Base-by-base conservation (phyloP, 2,888 invertebrate genomes). In the Aphidius colemani region DNA sequence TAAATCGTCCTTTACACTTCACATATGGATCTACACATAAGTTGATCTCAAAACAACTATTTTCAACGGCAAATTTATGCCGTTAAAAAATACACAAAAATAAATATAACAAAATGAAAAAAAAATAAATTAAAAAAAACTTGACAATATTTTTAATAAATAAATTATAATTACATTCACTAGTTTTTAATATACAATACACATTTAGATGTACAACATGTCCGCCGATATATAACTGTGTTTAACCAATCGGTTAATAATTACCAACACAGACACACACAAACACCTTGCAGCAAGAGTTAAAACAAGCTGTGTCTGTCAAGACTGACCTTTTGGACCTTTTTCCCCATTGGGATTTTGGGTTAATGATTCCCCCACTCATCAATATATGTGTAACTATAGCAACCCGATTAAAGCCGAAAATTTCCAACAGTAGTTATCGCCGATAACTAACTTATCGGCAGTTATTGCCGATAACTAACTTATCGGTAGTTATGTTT, bases 151-250 rank as follows among this genome's bases (percentile, higher is more conserved):
- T 13, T 44, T 18, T 1, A 43, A 56, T 46, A 30, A n/a, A n/a
- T 18, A 18, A 18, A 18, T 18, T 18, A 18, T 18, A 18, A 18
- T 18, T 18, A 18, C 13, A 18, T 18, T 18, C 1, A 18, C 13
- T 18, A 18, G 2, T 18, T 72, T 74, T 75, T 73, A 73, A 70
- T 67, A 63, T 58, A 69, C 71, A 73, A 74, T 74, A 72, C 75
- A 75, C 75, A 65, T 67, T 75, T 74, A 60, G 71, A 71, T 71
- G 75, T 74, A 72, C 77, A 80, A 80, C 80, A 80, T 80, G 76
- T 78, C 80, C 75, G 72, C 75, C 76, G 5, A 57, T 48, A 13
- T 57, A 46, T 57, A 30, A 57, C 57, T 40, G 57, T 57, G 57
- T 57, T 39, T 13, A 13, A 48, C 30, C 30, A 30, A 30, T 30